Evolutionary conservation across 1,140 invertebrate genomes (phyloP).

Genomic region (Drosophila repletoides): DNA sequence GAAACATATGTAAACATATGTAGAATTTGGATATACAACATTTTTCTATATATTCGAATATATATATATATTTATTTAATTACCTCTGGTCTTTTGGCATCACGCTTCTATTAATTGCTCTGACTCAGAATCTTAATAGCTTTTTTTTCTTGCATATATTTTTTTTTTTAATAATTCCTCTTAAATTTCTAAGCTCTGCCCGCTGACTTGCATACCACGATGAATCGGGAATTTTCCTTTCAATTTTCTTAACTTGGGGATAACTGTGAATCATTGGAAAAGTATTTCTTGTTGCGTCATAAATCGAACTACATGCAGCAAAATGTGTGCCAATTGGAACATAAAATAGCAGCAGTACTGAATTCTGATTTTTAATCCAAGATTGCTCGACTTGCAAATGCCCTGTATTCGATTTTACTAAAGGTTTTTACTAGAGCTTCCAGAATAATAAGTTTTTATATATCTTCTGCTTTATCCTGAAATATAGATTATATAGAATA

Average conservation of each 20-base stretch:
- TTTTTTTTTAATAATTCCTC: slow-evolving; percentile 12
- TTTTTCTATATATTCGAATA: neutral
- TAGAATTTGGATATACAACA: slow-evolving; percentile 17
- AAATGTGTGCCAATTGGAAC: slow-evolving; percentile 73
- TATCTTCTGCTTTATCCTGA: no score
- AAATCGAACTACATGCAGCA: slow-evolving; percentile 53
- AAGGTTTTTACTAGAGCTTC: no score
- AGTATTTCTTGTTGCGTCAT: slow-evolving; percentile 57
- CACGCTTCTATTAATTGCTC: slow-evolving; percentile 30
- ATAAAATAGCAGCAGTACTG: slow-evolving; percentile 38
- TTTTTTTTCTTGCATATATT: slow-evolving; percentile 9
- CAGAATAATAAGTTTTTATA: no score
- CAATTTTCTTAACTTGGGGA: neutral
- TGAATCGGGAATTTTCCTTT: neutral
- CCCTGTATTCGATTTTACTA: no score
- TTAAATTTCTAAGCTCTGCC: neutral
- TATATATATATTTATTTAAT: neutral
- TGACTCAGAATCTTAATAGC: slow-evolving; percentile 30
- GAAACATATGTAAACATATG: slow-evolving; percentile 58
- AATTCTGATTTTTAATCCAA: neutral
- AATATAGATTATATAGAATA: no score
- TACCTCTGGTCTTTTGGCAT: neutral
- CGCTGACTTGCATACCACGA: neutral
- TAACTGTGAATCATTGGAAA: slow-evolving; percentile 24
- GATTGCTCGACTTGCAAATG: neutral